Evolutionary conservation across 1,140 invertebrate species (phyloP).

Genomic region (Cyphomyrmex costatus): DNA sequence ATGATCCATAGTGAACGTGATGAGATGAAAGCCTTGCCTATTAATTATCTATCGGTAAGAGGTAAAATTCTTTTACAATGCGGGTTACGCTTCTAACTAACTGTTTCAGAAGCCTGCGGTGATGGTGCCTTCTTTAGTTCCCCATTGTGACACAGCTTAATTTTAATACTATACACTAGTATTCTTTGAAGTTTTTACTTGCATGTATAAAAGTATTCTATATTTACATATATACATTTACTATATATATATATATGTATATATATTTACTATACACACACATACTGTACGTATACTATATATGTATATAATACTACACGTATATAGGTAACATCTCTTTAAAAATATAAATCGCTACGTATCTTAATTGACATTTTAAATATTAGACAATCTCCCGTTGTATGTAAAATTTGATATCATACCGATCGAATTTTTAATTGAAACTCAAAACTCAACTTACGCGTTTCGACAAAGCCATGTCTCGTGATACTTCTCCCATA

Average conservation of each 20-base stretch:
- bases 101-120: constrained; percentile 57
- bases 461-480: neutral
- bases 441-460: neutral
- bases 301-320: too few species aligned
- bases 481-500: neutral
- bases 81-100: constrained; percentile 62
- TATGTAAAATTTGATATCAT: neutral
- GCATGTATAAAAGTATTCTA: neutral
- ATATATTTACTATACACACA: too few species aligned
- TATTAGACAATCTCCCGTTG: neutral
- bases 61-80: constrained; percentile 56
- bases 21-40: constrained; percentile 33
- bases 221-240: too few species aligned
- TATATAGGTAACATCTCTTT: too few species aligned
- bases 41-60: constrained; percentile 60
- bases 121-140: constrained; percentile 5
- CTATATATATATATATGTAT: too few species aligned
- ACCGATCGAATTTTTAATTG: neutral
- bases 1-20: constrained; percentile 52
- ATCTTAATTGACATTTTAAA: neutral
- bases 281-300: too few species aligned
- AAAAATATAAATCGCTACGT: neutral
- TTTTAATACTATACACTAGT: neutral
- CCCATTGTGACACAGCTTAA: constrained; percentile 14
- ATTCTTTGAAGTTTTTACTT: neutral